These are phyloP conservation scores for Oreochromis niloticus DNA, from an alignment of 2,113 vertebrate genomes.

Conservation along the genomic window DNA sequence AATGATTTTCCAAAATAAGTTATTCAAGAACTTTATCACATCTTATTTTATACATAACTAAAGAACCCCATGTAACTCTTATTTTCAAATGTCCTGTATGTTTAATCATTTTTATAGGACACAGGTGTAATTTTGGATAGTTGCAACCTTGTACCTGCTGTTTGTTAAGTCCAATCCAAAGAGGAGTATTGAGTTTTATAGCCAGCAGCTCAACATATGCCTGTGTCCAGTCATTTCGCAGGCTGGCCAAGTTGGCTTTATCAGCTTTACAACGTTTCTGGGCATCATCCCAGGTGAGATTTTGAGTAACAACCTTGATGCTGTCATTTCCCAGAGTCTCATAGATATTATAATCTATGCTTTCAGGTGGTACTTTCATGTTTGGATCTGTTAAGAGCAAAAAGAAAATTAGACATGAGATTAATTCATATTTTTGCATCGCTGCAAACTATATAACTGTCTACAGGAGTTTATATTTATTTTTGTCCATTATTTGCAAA, in stretches of 20 bases:
- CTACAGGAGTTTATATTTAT: background rate
- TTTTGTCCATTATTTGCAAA: background rate
- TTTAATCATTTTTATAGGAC: background rate
- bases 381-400: slow-evolving; percentile 64
- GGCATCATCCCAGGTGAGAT: slow-evolving; percentile 81
- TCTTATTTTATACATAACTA: background rate
- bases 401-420: background rate
- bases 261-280: slow-evolving; percentile 64
- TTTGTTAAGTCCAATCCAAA: slow-evolving; percentile 92
- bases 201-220: slow-evolving; percentile 77
- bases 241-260: slow-evolving; percentile 71
- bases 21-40: background rate
- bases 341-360: slow-evolving; percentile 43
- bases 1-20: background rate
- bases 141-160: slow-evolving; percentile 70
- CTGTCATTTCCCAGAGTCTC: slow-evolving; percentile 74
- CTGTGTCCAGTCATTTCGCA: slow-evolving; percentile 74
- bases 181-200: slow-evolving; percentile 65
- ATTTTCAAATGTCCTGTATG: background rate
- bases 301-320: slow-evolving; percentile 72
- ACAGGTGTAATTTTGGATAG: background rate
- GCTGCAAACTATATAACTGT: background rate
- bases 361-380: slow-evolving; percentile 33
- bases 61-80: background rate
- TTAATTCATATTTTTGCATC: background rate